A percentile compares a stretch with the other conserved stretches of the same genome.
Evolutionary conservation across 2,113 vertebrate genomes (phyloP).

Genomic region (Macquaria australasica): DNA sequence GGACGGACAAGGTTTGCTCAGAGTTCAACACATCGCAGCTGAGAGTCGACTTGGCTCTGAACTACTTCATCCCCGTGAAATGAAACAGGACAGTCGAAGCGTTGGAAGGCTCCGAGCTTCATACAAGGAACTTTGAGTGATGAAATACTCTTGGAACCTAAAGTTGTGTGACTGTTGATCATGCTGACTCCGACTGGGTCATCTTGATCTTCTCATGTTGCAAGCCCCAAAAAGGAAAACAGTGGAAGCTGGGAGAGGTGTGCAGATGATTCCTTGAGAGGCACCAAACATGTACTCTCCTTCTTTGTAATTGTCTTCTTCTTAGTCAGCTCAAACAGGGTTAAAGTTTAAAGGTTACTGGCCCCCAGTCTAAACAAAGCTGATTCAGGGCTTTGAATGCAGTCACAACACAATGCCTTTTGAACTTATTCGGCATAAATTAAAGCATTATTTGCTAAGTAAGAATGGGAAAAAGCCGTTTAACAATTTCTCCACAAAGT

Average conservation of each 20-base stretch:
- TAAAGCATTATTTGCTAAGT: not conserved
- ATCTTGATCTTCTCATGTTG: conserved; percentile 51
- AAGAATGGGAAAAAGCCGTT: not conserved
- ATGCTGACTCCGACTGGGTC: conserved; percentile 44
- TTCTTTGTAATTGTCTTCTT: conserved; percentile 21
- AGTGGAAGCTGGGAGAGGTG: conserved; percentile 8
- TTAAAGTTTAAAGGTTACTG: conserved; percentile 52
- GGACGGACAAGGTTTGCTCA: conserved; percentile 37
- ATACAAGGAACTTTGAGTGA: conserved; percentile 58
- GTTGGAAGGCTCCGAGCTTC: conserved; percentile 35
- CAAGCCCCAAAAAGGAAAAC: conserved; percentile 67
- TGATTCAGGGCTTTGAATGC: conserved; percentile 26
- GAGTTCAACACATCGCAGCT: conserved; percentile 58
- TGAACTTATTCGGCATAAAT: conserved; percentile 11
- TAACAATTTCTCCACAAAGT: not conserved
- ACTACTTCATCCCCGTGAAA: conserved; percentile 38
- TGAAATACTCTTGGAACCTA: conserved; percentile 26
- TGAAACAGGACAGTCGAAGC: conserved; percentile 56
- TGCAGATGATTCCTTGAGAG: conserved; percentile 43
- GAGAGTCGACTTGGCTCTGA: conserved; percentile 51
- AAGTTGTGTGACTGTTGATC: conserved; percentile 40
- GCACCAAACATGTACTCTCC: conserved; percentile 18
- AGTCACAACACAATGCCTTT: conserved; percentile 39
- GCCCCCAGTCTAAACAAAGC: conserved; percentile 26
- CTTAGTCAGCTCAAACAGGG: conserved; percentile 21